Base-by-base conservation (phyloP, 2,888 invertebrate genomes). In the Venustoraphidia nigricollis region DNA sequence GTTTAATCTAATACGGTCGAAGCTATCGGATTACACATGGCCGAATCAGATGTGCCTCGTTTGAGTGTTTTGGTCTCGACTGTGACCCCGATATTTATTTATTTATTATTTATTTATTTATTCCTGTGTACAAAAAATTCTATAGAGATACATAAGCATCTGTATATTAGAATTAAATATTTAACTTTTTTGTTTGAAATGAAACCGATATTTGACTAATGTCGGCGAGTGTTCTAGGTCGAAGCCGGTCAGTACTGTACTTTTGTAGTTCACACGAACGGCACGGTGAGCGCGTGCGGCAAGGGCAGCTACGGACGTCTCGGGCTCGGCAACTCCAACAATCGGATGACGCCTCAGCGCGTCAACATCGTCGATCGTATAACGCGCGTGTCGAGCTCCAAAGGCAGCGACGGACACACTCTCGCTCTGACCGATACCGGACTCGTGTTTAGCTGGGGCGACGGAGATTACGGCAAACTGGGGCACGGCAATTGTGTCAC, bases 221-320 rank as follows among this genome's bases (percentile, higher is more conserved):
- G 17, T 17, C 17, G 27, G 6, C 1, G 27, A 27, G 1, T 6
- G 35, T 50, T 56, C 39, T 50, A 76, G 75, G 64, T 74, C 38
- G 79, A 79, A 62, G 77, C 78, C 17, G 79, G 79, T 1, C 77
- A 77, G 57, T 78, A 77, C 56, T 79, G 78, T 58, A 76, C 78
- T 1, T 79, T 79, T 62, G 65, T 75, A 2, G 70, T 78, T 10
- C 72, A 76, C 55, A 65, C 63, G 52, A 75, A 75, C 58, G 77
- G 77, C 3, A 66, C 68, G 45, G 70, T 77, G 13, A 72, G 70
- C 56, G 78, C 76, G 2, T 77, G 77, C 61, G 77, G 77, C 3
- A 77, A 77, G 61, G 77, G 77, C 1, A 77, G 75, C 56, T 78
- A 77, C 59, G 78, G 78, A 1, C 66, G 77, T 34, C 61, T 79